A percentile compares a stretch with the other conserved stretches of the same genome.
phyloP scores from a whole-genome alignment of 2,888 invertebrate species.

The Cheilosia pagana region DNA sequence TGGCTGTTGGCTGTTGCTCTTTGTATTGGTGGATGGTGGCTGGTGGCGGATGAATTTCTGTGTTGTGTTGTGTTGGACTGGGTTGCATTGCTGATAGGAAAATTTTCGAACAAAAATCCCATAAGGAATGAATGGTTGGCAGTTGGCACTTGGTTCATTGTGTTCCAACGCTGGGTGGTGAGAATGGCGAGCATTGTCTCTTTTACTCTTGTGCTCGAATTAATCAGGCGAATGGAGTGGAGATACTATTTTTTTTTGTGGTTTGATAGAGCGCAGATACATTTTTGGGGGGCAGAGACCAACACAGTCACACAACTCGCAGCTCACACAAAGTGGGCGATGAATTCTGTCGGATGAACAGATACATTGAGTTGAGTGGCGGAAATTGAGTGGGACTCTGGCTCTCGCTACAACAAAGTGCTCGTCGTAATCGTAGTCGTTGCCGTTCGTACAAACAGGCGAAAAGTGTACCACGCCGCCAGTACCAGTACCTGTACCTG shows the following conservation, averaged over 20 bases:
- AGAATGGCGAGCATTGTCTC: conserved; percentile 26
- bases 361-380: conserved; percentile 55
- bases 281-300: conserved; percentile 39
- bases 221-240: conserved; percentile 66
- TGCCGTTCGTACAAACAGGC: conserved; percentile 17
- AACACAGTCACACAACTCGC: conserved; percentile 30
- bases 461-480: conserved; percentile 58
- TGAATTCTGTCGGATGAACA: conserved; percentile 68
- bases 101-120: conserved; percentile 18
- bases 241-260: conserved; percentile 60
- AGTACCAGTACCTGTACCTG: conserved; percentile 66
- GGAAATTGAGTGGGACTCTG: conserved; percentile 47
- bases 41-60: conserved; percentile 49
- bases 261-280: conserved; percentile 74
- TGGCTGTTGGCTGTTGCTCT: conserved; percentile 69
- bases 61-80: conserved; percentile 70
- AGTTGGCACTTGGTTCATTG: conserved; percentile 57
- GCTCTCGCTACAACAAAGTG: conserved; percentile 9
- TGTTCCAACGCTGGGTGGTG: conserved; percentile 37
- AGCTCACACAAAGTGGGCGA: conserved; percentile 19
- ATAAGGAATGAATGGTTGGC: conserved; percentile 48
- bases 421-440: conserved; percentile 14
- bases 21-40: conserved; percentile 51
- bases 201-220: conserved; percentile 58
- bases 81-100: conserved; percentile 73